Evolutionary conservation across 1,140 invertebrate genomes (phyloP), one percentile per base, ranked within the genome.

Genomic region (Harlomillsia oculata): DNA sequence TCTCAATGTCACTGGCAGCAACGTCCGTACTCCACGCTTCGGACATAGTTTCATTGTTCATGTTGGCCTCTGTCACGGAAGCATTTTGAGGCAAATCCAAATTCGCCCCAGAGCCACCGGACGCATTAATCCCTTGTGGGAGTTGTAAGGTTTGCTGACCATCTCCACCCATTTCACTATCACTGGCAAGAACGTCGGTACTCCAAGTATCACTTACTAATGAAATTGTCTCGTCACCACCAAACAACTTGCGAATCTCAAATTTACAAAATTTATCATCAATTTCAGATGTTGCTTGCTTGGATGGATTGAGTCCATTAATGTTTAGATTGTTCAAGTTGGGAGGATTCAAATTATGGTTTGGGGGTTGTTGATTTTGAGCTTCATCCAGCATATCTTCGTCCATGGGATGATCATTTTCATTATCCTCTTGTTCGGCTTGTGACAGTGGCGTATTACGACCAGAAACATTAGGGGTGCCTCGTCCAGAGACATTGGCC

Each of bases 181-280:
- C 93, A 60, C 89, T 93, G 1, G 90, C 90, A 41, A 96, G 71
- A 11, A 96, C 92, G 74, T 97, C 93, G 1, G 92, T 97, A 53
- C 89, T 94, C 93, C 93, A 97, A 2, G 93, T 96, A 71, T 97
- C 93, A 58, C 90, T 94, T 41, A 96, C 91, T 66, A 95, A 83
- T 18, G 91, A 95, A 63, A 93, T 82, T 1, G 91, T 93, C 74
- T 97, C 92, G 70, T 96, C 92, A 44, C 75, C 77, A 69, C 53
- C 43, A 67, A 67, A 51, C 26, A 59, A 20, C 43, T 65, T 65
- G 29, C 88, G 91, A 29, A 97, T 91, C 69, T 95, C 93, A 74
- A 99, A 99, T 74, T 96, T 96, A 67, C 94, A 95, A 79, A 99
- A 99, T 72, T 97, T 94, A 59, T 98, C 95, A 66, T 97, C 93